Evolutionary conservation across 2,888 invertebrate species (phyloP).

Genomic region (Kuschelorhynchus macadamiae): DNA sequence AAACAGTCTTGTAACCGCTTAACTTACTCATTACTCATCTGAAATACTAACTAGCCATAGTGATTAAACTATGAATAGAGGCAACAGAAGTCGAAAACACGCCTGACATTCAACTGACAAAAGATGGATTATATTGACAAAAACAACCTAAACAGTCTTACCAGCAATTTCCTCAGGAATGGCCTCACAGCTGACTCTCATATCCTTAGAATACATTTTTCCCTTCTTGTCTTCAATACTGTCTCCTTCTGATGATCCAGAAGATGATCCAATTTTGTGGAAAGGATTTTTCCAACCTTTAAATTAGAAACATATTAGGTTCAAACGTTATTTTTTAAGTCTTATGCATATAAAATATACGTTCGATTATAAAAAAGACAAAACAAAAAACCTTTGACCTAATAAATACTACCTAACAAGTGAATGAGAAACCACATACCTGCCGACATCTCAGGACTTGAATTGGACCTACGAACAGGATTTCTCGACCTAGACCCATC

Average conservation of each 20-base stretch:
- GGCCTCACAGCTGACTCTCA: conserved; percentile 89
- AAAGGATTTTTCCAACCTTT: conserved; percentile 83
- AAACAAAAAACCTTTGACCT: too few species aligned
- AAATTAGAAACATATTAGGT: background rate
- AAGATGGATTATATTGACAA: too few species aligned
- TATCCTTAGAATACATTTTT: conserved; percentile 80
- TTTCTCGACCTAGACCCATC: conserved; percentile 75
- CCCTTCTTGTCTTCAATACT: conserved; percentile 71
- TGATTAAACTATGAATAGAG: too few species aligned
- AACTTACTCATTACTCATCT: too few species aligned
- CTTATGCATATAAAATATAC: too few species aligned
- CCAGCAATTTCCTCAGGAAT: conserved; percentile 90
- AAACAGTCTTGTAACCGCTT: too few species aligned
- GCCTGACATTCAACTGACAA: too few species aligned
- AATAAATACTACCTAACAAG: too few species aligned
- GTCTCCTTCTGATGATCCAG: conserved; percentile 55
- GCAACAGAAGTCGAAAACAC: too few species aligned
- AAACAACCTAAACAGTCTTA: conserved; percentile 38
- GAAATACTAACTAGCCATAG: too few species aligned
- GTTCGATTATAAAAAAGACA: too few species aligned
- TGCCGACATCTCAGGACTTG: conserved; percentile 93
- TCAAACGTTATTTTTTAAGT: too few species aligned
- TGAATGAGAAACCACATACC: conserved; percentile 16
- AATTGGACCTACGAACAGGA: conserved; percentile 90
- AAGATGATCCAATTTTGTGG: conserved; percentile 66